Evolutionary conservation across 1,140 invertebrate genomes (phyloP).

Genomic region (Drosophila yakuba): DNA sequence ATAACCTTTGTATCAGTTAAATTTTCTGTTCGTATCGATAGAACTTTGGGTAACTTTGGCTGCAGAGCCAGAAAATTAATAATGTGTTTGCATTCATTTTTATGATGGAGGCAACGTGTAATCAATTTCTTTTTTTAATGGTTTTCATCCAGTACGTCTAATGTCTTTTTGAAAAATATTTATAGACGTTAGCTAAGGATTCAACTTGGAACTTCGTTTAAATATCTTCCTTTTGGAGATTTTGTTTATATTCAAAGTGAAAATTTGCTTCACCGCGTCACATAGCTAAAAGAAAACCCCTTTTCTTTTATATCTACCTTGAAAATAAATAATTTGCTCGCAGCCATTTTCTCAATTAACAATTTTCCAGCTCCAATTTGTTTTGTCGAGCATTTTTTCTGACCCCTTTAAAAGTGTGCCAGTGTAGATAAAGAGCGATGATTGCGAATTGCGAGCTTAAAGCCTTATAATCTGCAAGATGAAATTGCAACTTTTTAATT

Average conservation of each 20-base stretch:
- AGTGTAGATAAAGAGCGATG: neutral
- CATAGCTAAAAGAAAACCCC: neutral
- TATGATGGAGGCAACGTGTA: neutral
- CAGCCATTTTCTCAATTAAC: slow-evolving; percentile 11
- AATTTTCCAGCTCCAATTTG: slow-evolving; percentile 12
- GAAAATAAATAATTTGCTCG: slow-evolving; percentile 2
- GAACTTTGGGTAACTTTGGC: slow-evolving; percentile 4
- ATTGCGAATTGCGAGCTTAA: neutral
- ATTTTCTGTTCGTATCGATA: slow-evolving; percentile 21
- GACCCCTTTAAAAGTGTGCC: neutral
- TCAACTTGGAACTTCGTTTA: no score
- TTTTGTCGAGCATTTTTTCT: neutral
- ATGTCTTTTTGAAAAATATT: no score
- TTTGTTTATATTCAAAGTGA: no score
- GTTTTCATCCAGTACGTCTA: no score
- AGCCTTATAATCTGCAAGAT: slow-evolving; percentile 12
- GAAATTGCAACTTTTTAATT: slow-evolving; percentile 20
- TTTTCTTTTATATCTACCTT: neutral
- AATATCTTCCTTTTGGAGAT: no score
- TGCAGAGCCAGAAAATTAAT: slow-evolving; percentile 22
- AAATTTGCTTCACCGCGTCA: no score
- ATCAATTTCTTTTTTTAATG: no score
- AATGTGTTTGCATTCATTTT: slow-evolving; percentile 3
- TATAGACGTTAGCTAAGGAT: no score
- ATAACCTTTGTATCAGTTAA: slow-evolving; percentile 29